Percentiles rank a stretch among this genome's conserved stretches.
phyloP scores from a whole-genome alignment of 2,888 invertebrate genomes.

The Limnephilus rhombicus region DNA sequence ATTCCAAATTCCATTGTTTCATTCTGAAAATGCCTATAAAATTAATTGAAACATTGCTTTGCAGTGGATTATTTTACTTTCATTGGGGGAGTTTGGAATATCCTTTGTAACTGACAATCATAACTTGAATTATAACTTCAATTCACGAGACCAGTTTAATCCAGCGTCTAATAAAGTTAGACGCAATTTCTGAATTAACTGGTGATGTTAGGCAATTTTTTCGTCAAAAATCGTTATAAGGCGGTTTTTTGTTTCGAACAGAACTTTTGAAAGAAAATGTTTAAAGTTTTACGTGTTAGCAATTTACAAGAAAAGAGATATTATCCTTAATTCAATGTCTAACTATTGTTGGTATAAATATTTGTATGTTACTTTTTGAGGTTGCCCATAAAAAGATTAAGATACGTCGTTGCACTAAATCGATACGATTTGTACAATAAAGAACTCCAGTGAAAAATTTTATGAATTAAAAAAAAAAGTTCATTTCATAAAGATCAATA shows the following conservation, averaged over 20 bases:
- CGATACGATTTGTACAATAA: too few relatives aligned
- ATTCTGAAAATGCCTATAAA: neutral
- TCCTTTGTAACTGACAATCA: neutral
- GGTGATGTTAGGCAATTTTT: neutral
- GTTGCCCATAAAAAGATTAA: too few relatives aligned
- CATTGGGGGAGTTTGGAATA: neutral
- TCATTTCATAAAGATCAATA: too few relatives aligned
- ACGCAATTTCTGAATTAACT: neutral
- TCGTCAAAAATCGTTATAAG: neutral
- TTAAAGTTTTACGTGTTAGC: too few relatives aligned
- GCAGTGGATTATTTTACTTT: neutral
- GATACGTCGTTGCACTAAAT: too few relatives aligned
- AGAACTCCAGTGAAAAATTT: too few relatives aligned
- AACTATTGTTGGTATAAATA: too few relatives aligned
- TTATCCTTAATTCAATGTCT: too few relatives aligned
- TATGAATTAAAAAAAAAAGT: too few relatives aligned
- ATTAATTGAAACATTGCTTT: neutral
- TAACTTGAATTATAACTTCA: neutral
- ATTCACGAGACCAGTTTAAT: neutral
- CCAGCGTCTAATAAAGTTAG: neutral
- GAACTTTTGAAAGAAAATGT: neutral
- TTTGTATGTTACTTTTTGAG: too few relatives aligned
- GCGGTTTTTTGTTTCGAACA: neutral
- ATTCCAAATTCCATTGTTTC: neutral
- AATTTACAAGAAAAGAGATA: too few relatives aligned